Conservation (phyloP, 1,140 invertebrate genomes). For the Cataglyphis hispanica region DNA sequence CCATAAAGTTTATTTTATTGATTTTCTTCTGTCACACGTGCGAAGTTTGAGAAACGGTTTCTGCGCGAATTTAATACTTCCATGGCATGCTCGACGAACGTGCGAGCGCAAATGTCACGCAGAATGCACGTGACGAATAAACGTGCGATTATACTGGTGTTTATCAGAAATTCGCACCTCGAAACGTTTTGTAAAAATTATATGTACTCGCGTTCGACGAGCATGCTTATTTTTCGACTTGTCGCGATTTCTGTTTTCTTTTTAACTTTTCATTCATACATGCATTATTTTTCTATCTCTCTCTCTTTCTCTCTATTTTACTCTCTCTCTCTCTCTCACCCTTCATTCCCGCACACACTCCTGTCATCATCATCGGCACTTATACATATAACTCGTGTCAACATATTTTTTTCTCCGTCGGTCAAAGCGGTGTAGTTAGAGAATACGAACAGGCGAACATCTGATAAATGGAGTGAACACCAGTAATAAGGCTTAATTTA, state of each 20-base stretch:
- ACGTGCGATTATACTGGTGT: slow-evolving; percentile 32
- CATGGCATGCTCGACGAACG: slow-evolving; percentile 52
- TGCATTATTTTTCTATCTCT: not conserved
- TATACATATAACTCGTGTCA: slow-evolving; percentile 57
- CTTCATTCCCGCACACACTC: slow-evolving; percentile 42
- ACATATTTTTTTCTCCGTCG: slow-evolving; percentile 40
- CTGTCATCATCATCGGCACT: slow-evolving; percentile 66
- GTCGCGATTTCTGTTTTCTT: slow-evolving; percentile 36
- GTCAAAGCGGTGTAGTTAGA: slow-evolving; percentile 73
- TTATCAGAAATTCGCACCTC: not conserved
- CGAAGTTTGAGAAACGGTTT: slow-evolving; percentile 71
- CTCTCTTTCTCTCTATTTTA: not conserved
- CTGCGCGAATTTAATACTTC: slow-evolving; percentile 65
- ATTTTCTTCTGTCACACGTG: slow-evolving; percentile 66
- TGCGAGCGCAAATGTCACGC: slow-evolving; percentile 2
- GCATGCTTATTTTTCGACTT: slow-evolving; percentile 32
- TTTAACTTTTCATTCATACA: slow-evolving; percentile 47
- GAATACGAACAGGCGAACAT: slow-evolving; percentile 75
- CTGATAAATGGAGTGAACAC: slow-evolving; percentile 76
- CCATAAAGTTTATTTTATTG: slow-evolving; percentile 62
- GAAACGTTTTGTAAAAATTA: slow-evolving; percentile 41
- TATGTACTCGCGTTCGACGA: slow-evolving; percentile 45
- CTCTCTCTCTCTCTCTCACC: not conserved
- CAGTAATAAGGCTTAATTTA: slow-evolving; percentile 77
- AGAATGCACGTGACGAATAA: slow-evolving; percentile 38